Evolutionary conservation across 1,140 invertebrate species (phyloP).

Genomic region (Drosophila yakuba): DNA sequence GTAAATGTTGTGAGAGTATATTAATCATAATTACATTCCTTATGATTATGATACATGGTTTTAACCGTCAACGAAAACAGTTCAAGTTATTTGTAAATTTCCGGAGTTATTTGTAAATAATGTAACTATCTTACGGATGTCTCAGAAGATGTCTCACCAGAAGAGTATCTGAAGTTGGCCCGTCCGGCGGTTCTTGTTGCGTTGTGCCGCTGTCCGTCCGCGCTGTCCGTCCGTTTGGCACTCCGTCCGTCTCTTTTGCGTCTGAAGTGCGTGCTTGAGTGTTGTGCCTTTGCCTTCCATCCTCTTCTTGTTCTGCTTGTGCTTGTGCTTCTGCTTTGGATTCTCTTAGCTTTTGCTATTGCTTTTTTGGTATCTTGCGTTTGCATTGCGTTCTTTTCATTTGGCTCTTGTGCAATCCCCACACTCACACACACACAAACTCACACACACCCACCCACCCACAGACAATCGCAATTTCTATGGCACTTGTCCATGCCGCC

Average conservation of each 20-base stretch:
- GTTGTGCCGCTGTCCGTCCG: slow-evolving; percentile 9
- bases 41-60: too few species aligned
- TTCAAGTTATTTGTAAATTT: too few species aligned
- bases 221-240: slow-evolving; percentile 25
- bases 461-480: slow-evolving; percentile 67
- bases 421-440: slow-evolving; percentile 31
- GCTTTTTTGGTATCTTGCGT: slow-evolving; percentile 72
- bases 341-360: slow-evolving; percentile 26
- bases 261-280: slow-evolving; percentile 76
- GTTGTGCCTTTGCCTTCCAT: slow-evolving; percentile 45
- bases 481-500: slow-evolving; percentile 78
- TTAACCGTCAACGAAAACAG: too few species aligned
- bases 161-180: slow-evolving; percentile 10
- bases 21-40: too few species aligned
- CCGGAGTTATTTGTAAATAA: too few species aligned
- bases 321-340: slow-evolving; percentile 13
- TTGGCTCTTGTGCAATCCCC: slow-evolving; percentile 67
- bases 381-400: slow-evolving; percentile 74
- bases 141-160: too few species aligned
- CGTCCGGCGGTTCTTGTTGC: neutral
- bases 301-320: slow-evolving; percentile 17
- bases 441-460: slow-evolving; percentile 37
- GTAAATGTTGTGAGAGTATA: too few species aligned
- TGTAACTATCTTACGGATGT: neutral
- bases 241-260: slow-evolving; percentile 54